Conservation (phyloP, 1,140 invertebrate species). For the Saccostrea glomerata region DNA sequence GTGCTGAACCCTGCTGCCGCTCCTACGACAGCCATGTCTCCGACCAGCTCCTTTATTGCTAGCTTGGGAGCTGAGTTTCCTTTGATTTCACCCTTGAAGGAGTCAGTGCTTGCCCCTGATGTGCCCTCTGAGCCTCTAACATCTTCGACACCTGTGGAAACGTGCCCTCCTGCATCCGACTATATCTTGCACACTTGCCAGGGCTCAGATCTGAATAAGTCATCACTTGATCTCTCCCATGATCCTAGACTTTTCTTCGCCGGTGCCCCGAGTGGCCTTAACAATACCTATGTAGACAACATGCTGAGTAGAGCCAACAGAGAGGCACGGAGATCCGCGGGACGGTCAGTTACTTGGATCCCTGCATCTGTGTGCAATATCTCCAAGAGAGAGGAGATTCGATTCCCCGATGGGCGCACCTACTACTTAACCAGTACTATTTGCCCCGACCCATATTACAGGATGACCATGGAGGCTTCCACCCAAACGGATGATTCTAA, state of each 20-base stretch:
- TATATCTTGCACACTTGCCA: no score
- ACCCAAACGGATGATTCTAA: neutral
- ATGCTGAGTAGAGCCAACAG: neutral
- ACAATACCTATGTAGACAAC: neutral
- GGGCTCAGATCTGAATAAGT: neutral
- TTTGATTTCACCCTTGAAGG: no score
- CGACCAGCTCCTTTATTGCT: no score
- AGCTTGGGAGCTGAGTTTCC: no score
- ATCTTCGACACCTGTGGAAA: no score
- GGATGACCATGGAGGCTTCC: neutral
- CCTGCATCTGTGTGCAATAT: neutral
- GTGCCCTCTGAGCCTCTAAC: no score
- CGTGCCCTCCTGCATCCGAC: no score
- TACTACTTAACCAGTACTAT: neutral
- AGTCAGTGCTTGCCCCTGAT: no score
- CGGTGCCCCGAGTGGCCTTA: neutral
- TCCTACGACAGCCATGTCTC: no score
- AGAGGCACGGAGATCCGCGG: neutral
- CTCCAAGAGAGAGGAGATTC: neutral
- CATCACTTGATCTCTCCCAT: neutral
- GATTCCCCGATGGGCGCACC: neutral
- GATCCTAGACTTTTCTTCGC: conserved; percentile 9
- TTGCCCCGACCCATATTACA: neutral
- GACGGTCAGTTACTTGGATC: neutral
- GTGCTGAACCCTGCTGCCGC: no score